Base-by-base conservation (phyloP, 2,797 vertebrate genomes). In the Falco concolor region DNA sequence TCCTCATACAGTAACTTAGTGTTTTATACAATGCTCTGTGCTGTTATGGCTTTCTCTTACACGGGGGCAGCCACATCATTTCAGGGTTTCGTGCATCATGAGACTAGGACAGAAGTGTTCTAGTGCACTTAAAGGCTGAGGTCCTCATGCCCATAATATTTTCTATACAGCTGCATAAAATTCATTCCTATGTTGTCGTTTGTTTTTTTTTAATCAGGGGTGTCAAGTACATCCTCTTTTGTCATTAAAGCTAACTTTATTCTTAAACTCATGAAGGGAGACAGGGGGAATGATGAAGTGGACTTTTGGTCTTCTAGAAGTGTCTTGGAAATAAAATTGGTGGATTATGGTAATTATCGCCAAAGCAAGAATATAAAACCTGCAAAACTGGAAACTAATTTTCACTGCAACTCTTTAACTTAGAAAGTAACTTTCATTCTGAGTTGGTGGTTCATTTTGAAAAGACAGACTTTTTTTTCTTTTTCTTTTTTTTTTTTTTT, bases 121-220 rank as follows among this genome's bases (percentile, higher is more conserved):
- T 12, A 18, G 47, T 36, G 36, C 72, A 6, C 54, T 32, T 9
- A 30, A 34, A 54, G 30, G 18, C 57, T 21, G 22, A 64, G 49
- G 8, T n/a, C 76, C n/a, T 80, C 21, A 0, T 11, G 44, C 44
- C 78, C 0, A 0, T 20, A 38, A 8, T 38, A 20, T 12, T 83
- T 63, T 76, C 78, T 23, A 56, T 32, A 6, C 49, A 32, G 18
- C 65, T 47, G 72, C 50, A 54, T 8, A 50, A 78, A 87, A 84
- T 38, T 36, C 18, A 22, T 64, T 30, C 2, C 42, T 25, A 15
- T 10, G 6, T 5, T 36, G 22, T 9, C 5, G 47, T 8, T 16
- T 5, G 6, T 44, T 47, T 64, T 40, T 92, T 27, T 7, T 38
- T 38, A 38, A 34, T 67, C 64, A 42, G 49, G 30, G 56, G 9